phyloP scores from a whole-genome alignment of 2,797 vertebrate species.

The Aphelocoma californica region DNA sequence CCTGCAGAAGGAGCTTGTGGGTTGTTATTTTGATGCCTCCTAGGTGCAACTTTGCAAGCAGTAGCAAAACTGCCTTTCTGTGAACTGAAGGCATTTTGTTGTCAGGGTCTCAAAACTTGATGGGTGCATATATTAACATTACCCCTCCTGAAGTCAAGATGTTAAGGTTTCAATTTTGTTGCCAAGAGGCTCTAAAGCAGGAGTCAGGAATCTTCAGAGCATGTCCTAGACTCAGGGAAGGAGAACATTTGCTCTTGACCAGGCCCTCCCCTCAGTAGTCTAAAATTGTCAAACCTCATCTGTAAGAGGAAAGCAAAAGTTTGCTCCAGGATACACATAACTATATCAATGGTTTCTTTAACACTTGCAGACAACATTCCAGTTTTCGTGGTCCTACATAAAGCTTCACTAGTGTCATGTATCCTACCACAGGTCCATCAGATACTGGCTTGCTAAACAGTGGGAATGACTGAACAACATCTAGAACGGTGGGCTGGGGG shows the following conservation, averaged over 20 bases:
- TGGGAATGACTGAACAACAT: neutral
- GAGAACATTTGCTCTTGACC: neutral
- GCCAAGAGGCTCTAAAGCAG: neutral
- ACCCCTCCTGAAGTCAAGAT: neutral
- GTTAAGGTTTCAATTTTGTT: neutral
- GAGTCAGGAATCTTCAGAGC: neutral
- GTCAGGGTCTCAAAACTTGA: neutral
- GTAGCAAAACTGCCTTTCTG: neutral
- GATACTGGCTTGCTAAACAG: neutral
- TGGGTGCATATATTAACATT: neutral
- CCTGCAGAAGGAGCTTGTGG: neutral
- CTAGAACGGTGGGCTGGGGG: no score
- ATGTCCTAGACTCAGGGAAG: neutral
- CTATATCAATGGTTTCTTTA: neutral
- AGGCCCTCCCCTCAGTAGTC: neutral
- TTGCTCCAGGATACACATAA: neutral
- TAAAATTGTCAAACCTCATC: neutral
- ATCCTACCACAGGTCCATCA: neutral
- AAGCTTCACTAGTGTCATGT: neutral
- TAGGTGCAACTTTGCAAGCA: neutral
- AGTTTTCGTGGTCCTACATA: rapidly evolving
- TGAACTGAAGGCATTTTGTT: neutral
- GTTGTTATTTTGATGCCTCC: neutral
- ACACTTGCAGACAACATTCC: neutral
- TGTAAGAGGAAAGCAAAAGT: neutral